Conservation (phyloP, 2,888 invertebrate genomes). For the Drosophila longiperda region DNA sequence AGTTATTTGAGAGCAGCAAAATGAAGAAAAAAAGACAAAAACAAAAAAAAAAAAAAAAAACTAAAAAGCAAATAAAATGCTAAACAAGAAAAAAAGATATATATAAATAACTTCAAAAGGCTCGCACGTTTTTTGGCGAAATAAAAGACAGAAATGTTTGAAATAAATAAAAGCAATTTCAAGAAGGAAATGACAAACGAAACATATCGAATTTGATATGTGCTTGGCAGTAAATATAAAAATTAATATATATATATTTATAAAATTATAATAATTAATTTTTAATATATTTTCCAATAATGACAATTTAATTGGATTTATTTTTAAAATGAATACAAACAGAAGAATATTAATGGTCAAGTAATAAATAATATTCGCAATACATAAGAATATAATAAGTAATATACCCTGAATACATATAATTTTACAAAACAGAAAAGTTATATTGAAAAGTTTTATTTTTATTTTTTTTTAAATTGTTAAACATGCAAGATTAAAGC, state of each 20-base stretch:
- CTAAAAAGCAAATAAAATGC: conserved; percentile 5
- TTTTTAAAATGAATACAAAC: not conserved
- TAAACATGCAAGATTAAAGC: not conserved
- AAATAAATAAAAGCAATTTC: conserved; percentile 36
- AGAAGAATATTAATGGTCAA: not conserved
- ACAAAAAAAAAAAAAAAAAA: not conserved
- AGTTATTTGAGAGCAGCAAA: conserved; percentile 58
- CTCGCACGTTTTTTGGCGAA: conserved; percentile 58
- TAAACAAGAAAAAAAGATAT: conserved; percentile 10
- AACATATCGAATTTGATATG: conserved; percentile 32
- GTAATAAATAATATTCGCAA: not conserved
- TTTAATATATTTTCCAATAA: not conserved
- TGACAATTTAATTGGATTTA: not conserved
- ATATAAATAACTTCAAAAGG: conserved; percentile 22
- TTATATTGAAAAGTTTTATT: not conserved
- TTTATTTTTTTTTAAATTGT: too few relatives aligned
- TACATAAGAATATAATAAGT: not conserved
- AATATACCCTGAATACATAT: too few relatives aligned
- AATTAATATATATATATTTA: not conserved
- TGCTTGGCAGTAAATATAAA: conserved; percentile 7
- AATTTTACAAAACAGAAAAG: not conserved
- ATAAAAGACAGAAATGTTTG: conserved; percentile 40
- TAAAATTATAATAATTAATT: too few relatives aligned
- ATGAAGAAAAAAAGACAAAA: not conserved
- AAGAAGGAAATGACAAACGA: conserved; percentile 10